These are phyloP conservation scores for Percopsis transmontana DNA, from an alignment of 2,113 vertebrate genomes.

Conservation along the genomic window DNA sequence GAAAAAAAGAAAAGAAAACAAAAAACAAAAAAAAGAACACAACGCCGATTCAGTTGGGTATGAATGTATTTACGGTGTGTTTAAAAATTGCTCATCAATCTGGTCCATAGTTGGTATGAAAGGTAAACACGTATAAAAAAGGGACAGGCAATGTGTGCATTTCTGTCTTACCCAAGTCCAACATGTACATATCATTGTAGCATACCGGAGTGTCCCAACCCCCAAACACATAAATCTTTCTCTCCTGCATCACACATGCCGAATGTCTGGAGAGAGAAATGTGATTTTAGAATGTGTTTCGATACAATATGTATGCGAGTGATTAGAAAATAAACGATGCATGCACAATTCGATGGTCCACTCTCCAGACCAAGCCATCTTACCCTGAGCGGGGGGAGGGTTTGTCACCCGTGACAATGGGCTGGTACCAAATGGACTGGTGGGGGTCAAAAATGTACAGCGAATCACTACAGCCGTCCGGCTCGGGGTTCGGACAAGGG, in stretches of 20 bases:
- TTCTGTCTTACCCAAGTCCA: constrained; percentile 79
- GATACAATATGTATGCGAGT: background rate
- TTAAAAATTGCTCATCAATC: too few species aligned
- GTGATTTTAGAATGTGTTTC: background rate
- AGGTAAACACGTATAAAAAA: constrained; percentile 11
- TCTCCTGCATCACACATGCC: constrained; percentile 74
- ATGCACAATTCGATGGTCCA: background rate
- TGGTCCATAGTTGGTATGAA: background rate
- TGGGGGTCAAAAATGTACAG: constrained; percentile 83
- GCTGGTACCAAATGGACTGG: constrained; percentile 85
- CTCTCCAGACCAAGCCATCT: constrained; percentile 4
- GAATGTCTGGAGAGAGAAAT: constrained; percentile 68
- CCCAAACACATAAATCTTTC: constrained; percentile 75
- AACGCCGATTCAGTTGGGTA: background rate
- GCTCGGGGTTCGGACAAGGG: constrained; percentile 72
- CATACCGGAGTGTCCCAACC: constrained; percentile 79
- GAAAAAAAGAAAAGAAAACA: constrained; percentile 1
- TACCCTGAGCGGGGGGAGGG: constrained; percentile 83
- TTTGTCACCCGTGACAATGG: constrained; percentile 77
- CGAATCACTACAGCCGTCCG: constrained; percentile 80
- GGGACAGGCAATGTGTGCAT: background rate
- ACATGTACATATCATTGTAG: constrained; percentile 80
- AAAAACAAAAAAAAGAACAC: background rate
- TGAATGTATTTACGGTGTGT: too few species aligned
- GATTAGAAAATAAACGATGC: background rate